phyloP scores from a whole-genome alignment of 2,888 invertebrate species.

The Dendrolimus houi region DNA sequence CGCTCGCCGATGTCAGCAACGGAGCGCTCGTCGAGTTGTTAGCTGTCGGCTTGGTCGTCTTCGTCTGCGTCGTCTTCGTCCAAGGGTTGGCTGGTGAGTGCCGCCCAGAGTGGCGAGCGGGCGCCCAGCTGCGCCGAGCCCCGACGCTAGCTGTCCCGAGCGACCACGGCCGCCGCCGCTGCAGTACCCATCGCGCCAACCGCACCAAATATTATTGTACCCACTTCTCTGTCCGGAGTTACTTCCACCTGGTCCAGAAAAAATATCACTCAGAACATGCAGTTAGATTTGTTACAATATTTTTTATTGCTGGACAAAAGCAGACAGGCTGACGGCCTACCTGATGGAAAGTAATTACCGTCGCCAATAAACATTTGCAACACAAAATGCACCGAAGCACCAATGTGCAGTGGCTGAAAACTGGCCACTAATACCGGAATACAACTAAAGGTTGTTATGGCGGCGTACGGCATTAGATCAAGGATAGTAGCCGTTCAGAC shows the following conservation, averaged over 20 bases:
- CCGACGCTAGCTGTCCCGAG: constrained; percentile 78
- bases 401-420: too few relatives aligned
- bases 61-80: constrained; percentile 55
- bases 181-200: constrained; percentile 57
- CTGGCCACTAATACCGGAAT: too few relatives aligned
- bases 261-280: too few relatives aligned
- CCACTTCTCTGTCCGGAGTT: constrained; percentile 70
- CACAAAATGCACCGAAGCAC: too few relatives aligned
- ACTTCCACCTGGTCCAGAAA: constrained; percentile 48
- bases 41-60: constrained; percentile 54
- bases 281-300: too few relatives aligned
- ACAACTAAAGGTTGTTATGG: too few relatives aligned
- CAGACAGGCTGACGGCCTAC: too few relatives aligned
- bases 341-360: too few relatives aligned
- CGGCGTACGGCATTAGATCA: too few relatives aligned
- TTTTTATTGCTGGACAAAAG: too few relatives aligned
- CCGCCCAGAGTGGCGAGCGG: constrained; percentile 86
- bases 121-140: constrained; percentile 66
- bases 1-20: constrained; percentile 73
- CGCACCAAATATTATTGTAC: constrained; percentile 52
- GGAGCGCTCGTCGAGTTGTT: constrained; percentile 73
- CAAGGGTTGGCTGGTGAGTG: constrained; percentile 82
- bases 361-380: too few relatives aligned
- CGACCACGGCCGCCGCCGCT: constrained; percentile 42
- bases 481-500: too few relatives aligned